Evolutionary conservation across 2,888 invertebrate genomes (phyloP).

Genomic region (Resseliella maxima): DNA sequence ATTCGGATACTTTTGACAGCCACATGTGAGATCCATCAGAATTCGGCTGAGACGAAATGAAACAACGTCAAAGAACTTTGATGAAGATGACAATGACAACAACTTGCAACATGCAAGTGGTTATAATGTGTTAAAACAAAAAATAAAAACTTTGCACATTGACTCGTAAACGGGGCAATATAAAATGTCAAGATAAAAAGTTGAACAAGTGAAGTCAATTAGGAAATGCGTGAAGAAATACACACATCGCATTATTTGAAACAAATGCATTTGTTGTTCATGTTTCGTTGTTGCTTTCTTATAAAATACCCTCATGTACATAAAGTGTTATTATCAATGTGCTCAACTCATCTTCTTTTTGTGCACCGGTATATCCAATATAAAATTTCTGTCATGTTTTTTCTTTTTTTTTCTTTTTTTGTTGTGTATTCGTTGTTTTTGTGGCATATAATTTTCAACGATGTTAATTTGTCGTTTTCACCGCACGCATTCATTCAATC

Average conservation of each 20-base stretch:
- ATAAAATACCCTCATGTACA: not conserved
- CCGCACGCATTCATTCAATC: slow-evolving; percentile 1
- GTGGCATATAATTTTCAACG: not conserved
- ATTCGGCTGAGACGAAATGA: too few species aligned
- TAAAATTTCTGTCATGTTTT: not conserved
- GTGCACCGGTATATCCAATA: not conserved
- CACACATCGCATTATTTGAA: not conserved
- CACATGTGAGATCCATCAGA: too few species aligned
- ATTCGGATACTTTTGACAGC: too few species aligned
- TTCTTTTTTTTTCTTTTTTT: not conserved
- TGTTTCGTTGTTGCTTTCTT: not conserved
- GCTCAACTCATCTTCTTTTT: not conserved
- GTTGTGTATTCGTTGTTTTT: not conserved
- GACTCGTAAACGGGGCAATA: too few species aligned
- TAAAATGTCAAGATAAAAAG: too few species aligned
- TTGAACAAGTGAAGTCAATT: not conserved
- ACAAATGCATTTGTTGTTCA: not conserved
- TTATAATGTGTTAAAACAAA: not conserved
- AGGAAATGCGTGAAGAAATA: not conserved
- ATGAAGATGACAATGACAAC: too few species aligned
- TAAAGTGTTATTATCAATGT: not conserved
- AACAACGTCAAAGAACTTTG: too few species aligned
- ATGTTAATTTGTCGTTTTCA: slow-evolving; percentile 11
- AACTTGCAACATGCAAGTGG: not conserved
- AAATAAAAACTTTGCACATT: slow-evolving; percentile 16